Base-by-base conservation (phyloP, 92 coral and sea anemone genomes). In the Parazoanthus swiftii region DNA sequence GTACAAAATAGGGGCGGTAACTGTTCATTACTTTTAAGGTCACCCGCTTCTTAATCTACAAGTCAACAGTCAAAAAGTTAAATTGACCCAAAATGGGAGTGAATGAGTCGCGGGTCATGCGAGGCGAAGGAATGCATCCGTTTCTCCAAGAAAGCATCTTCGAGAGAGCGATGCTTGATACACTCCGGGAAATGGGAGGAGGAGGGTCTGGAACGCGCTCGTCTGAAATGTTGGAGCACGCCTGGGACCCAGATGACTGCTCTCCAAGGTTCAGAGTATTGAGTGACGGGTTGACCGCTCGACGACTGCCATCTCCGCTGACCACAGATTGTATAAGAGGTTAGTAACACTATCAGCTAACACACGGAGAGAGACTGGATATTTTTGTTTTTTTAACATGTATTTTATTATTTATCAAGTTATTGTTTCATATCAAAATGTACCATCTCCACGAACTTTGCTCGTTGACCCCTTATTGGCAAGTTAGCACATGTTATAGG, bases 241-340 rank as follows among this genome's bases (percentile, higher is more conserved):
- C 33, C 33, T 29, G 33, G 33, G 33, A 29, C 33, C 33, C 33
- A 29, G 0, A 29, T 0, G 33, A 29, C 33, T 29, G 33, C 33
- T 29, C 33, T 29, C 96, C 96, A 2, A 80, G 65, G 38, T 91
- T 93, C 72, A 75, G 85, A 42, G 90, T 93, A 38, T 74, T 93
- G 89, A 85, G 93, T 8, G 96, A 93, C 92, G 43, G 91, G 74
- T 65, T 93, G 88, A 93, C 96, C 43, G 96, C 96, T 3, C 85
- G 96, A 63, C 88, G 96, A 74, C 89, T 85, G 11, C 96, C 93
- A 3, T 29, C 33, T 29, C 33, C 33, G 33, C 33, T 29, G 33
- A 29, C 33, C 33, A 29, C 33, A 29, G 33, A 93, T 54, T 93
- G 89, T 59, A 92, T 93, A 44, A 85, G 96, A 90, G 96, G 96